Percentiles rank a stretch among this genome's conserved stretches.
Conservation (phyloP, 2,888 invertebrate species). For the Lasioglossum villosulum region DNA sequence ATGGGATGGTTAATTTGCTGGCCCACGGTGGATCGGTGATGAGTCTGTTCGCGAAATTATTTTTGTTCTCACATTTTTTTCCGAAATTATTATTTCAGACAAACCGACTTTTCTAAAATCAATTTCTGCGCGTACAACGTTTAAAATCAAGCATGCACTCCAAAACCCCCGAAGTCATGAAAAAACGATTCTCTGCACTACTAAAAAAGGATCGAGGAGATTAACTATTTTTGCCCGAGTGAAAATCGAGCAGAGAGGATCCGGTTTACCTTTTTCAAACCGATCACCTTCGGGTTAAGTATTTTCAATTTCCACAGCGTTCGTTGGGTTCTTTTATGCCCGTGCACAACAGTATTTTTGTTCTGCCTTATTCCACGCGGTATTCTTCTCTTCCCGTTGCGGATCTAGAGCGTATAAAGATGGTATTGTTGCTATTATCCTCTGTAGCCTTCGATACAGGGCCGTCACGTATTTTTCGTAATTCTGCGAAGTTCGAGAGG, state of each 20-base stretch:
- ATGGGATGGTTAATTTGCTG: neutral
- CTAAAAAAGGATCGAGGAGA: neutral
- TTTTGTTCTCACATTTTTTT: neutral
- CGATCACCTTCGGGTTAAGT: neutral
- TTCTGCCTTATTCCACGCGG: neutral
- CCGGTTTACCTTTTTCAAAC: neutral
- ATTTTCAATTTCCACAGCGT: neutral
- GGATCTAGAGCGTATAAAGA: neutral
- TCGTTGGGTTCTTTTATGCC: neutral
- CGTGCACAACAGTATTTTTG: neutral
- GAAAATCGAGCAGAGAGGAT: neutral
- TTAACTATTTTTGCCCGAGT: neutral
- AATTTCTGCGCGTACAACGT: neutral
- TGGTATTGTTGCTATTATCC: neutral
- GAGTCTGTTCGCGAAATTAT: neutral
- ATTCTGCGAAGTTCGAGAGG: slow-evolving; percentile 31
- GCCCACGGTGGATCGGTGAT: neutral
- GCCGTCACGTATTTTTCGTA: neutral
- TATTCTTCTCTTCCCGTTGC: neutral
- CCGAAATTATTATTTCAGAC: no score
- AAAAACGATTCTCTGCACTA: neutral
- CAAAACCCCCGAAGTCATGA: neutral
- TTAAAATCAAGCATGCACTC: neutral
- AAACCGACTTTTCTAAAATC: neutral
- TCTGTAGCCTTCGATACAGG: neutral